Base-by-base conservation (phyloP, 2,113 vertebrate species). In the Campylomormyrus tamandua region DNA sequence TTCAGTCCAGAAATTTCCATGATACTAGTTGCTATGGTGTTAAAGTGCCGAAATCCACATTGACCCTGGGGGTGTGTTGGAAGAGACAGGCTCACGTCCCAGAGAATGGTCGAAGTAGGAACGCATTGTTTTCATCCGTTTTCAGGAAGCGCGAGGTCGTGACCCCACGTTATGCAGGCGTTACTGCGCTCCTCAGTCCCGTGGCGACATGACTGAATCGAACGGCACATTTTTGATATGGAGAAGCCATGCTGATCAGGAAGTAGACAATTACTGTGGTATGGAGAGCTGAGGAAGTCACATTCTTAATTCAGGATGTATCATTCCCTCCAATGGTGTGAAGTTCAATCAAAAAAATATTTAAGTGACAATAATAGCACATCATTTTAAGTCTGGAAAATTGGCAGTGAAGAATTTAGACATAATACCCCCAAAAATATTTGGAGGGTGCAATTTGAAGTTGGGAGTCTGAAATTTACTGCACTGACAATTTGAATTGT, bases 161-260 rank as follows among this genome's bases (percentile, higher is more conserved):
- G 49, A 89, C 66, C 88, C 66, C 66, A 66, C 39, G 88, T 89
- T 89, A n/a, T 31, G 88, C 35, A 80, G 24, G 35, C 35, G 39
- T 24, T 24, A 7, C 27, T 2, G 13, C 42, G 3, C 88, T 77
- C 27, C 88, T 46, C 11, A 2, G 52, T 11, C 83, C 80, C 15
- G 3, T 31, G 21, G 39, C 2, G n/a, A 19, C 39, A n/a, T 15
- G n/a, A 53, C 17, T 10, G 48, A 21, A 62, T 49, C 58, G 52
- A 89, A 56, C 31, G 2, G 31, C 17, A 0, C 27, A 48, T 83
- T 89, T 56, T 27, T 50, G 11, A 46, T 8, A 85, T 21, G 35
- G 31, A 89, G 52, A 21, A 84, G 50, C 19, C 13, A 17, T 83
- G 89, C 24, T 58, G 50, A 46, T 84, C 35, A 83, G 89, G 77